phyloP scores from a whole-genome alignment of 2,888 invertebrate genomes.

The Monochamus alternatus region DNA sequence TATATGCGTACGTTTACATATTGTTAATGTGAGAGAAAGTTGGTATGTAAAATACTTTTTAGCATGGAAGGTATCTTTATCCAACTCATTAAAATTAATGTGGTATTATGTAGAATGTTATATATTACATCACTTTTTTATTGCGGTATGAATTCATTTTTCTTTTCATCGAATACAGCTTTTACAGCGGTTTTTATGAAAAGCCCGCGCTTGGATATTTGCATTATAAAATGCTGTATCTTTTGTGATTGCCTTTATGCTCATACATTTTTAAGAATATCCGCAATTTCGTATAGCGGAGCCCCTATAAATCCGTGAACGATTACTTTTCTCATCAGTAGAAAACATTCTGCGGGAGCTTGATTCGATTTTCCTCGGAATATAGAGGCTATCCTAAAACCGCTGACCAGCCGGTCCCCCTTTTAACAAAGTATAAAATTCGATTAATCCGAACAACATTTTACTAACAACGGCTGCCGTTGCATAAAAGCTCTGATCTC shows the following conservation, averaged over 20 bases:
- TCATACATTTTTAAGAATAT: constrained; percentile 54
- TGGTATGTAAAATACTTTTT: too few relatives aligned
- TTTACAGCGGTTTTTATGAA: constrained; percentile 40
- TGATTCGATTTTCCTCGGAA: constrained; percentile 61
- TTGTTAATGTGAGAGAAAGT: too few relatives aligned
- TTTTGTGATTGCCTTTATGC: constrained; percentile 54
- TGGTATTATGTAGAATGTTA: constrained; percentile 10
- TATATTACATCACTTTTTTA: constrained; percentile 23
- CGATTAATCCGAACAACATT: constrained; percentile 66
- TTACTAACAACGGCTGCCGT: constrained; percentile 59
- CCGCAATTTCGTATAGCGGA: constrained; percentile 47
- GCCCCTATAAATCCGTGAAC: constrained; percentile 56
- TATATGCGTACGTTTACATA: too few relatives aligned
- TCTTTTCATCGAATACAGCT: constrained; percentile 27
- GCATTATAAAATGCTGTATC: constrained; percentile 55
- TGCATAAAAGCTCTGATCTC: constrained; percentile 64
- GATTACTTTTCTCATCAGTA: constrained; percentile 62
- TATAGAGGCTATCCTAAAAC: constrained; percentile 56
- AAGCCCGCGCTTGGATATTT: constrained; percentile 47
- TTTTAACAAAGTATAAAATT: constrained; percentile 66
- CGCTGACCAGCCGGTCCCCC: constrained; percentile 60
- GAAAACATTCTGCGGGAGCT: constrained; percentile 57
- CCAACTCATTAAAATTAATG: constrained; percentile 22
- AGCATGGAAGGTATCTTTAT: neutral
- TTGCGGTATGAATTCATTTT: constrained; percentile 24